Evolutionary conservation across 2,888 invertebrate species (phyloP), one percentile per base, ranked within the genome.

Genomic region (Bedellia somnulentella): DNA sequence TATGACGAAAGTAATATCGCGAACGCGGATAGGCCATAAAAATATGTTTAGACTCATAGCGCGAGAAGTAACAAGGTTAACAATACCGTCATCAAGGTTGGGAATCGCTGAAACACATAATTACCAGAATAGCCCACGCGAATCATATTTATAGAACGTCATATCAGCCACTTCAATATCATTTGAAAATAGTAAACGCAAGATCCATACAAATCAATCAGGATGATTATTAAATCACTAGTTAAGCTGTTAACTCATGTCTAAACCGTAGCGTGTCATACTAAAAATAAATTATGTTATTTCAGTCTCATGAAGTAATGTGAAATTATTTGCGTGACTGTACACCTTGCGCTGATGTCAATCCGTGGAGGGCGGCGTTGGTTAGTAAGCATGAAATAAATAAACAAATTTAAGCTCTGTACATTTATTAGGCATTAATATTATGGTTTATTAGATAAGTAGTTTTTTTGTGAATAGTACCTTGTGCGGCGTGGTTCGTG

Each of bases 401-500:
- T n/a, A n/a, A n/a, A n/a, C n/a, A n/a, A n/a, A n/a, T n/a, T 45
- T 41, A 60, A 63, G 71, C 68, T 43, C 64, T 64, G 67, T 70
- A 68, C 70, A 66, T 27, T 27, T 30, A 33, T 30, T 33, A 30
- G 27, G 26, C 8, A 22, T 16, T 33, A 17, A 16, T 15, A 24
- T 34, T 24, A 30, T 27, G 18, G 26, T 14, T 12, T 11, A 9
- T 10, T 14, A 15, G 10, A 6, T 17, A 13, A 17, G 25, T 30
- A 17, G 25, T 24, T 6, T 5, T 13, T 12, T 30, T 15, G 27
- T 16, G 58, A 68, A 68, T 67, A 67, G 46, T 73, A 73, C 73
- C 75, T 75, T 71, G 60, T 68, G 67, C 67, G 67, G 71, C 73
- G 49, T 61, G 60, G 47, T 60, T 73, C 75, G 75, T 75, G 73